Evolutionary conservation across 2,888 invertebrate genomes (phyloP).

Genomic region (Bombylius major): DNA sequence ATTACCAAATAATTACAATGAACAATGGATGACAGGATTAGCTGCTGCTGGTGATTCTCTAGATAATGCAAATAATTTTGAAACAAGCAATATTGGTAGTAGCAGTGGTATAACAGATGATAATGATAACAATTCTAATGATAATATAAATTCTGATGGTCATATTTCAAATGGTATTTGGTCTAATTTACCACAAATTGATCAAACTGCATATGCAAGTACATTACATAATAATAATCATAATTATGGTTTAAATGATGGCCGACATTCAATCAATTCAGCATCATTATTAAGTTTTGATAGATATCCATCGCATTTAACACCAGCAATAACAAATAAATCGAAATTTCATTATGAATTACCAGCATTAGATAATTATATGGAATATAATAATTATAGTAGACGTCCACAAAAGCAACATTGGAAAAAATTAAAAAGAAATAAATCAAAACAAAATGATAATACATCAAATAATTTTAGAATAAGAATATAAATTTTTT

Average conservation of each 20-base stretch:
- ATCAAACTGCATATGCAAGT: background rate
- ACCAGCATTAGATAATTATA: background rate
- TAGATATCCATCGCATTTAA: background rate
- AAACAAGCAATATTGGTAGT: background rate
- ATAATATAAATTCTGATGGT: no score
- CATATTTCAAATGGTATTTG: background rate
- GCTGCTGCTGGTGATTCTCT: background rate
- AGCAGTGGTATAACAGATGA: no score
- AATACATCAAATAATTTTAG: background rate
- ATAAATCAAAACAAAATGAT: background rate
- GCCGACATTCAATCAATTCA: background rate
- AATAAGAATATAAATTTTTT: background rate
- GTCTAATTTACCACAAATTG: background rate
- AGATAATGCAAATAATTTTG: background rate
- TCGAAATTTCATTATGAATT: background rate
- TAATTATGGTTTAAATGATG: background rate
- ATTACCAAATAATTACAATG: background rate
- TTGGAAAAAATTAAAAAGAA: background rate
- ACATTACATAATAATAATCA: background rate
- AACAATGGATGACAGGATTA: background rate
- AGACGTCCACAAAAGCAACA: background rate
- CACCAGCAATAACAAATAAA: background rate
- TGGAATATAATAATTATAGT: background rate
- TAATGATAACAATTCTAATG: no score
- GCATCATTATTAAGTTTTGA: no score